Conservation (phyloP, 2,888 invertebrate species). For the Drosophila nigricruria region DNA sequence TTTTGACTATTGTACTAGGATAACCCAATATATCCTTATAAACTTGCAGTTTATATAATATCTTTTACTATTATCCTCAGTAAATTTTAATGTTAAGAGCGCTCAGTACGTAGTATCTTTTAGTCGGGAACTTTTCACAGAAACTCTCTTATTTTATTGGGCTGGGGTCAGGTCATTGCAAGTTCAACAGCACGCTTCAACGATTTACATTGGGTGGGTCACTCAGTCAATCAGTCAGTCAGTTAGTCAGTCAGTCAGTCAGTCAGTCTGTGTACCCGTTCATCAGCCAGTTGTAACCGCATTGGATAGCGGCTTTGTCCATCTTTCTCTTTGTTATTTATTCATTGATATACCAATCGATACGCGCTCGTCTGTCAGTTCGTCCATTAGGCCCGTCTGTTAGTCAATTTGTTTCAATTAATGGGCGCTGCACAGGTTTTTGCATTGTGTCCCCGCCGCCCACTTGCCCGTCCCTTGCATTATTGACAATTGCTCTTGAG, state of each 20-base stretch:
- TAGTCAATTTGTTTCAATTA: slow-evolving; percentile 79
- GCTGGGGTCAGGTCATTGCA: slow-evolving; percentile 41
- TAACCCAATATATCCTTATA: not conserved
- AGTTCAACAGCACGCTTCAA: slow-evolving; percentile 55
- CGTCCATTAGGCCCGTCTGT: slow-evolving; percentile 15
- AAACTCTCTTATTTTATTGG: not conserved
- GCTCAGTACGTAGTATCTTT: not conserved
- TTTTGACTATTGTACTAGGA: not conserved
- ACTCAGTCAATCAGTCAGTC: slow-evolving; percentile 13
- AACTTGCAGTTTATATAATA: not conserved
- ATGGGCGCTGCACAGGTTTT: slow-evolving; percentile 66
- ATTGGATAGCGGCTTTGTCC: slow-evolving; percentile 45
- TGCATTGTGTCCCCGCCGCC: slow-evolving; percentile 14
- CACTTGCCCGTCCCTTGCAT: slow-evolving; percentile 24
- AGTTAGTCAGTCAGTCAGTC: not conserved
- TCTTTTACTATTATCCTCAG: not conserved
- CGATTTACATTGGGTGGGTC: slow-evolving; percentile 45
- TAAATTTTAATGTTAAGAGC: not conserved
- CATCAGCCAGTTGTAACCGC: slow-evolving; percentile 69
- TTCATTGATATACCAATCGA: slow-evolving; percentile 71
- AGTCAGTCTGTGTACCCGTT: slow-evolving; percentile 8
- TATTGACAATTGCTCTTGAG: slow-evolving; percentile 73
- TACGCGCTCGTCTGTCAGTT: slow-evolving; percentile 49
- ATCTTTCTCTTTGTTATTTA: slow-evolving; percentile 50
- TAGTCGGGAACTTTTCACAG: not conserved